A percentile compares a stretch with the other conserved stretches of the same genome.
These are phyloP conservation scores for Andrena chrysosceles DNA, from an alignment of 2,888 invertebrate genomes.

Conservation along the genomic window DNA sequence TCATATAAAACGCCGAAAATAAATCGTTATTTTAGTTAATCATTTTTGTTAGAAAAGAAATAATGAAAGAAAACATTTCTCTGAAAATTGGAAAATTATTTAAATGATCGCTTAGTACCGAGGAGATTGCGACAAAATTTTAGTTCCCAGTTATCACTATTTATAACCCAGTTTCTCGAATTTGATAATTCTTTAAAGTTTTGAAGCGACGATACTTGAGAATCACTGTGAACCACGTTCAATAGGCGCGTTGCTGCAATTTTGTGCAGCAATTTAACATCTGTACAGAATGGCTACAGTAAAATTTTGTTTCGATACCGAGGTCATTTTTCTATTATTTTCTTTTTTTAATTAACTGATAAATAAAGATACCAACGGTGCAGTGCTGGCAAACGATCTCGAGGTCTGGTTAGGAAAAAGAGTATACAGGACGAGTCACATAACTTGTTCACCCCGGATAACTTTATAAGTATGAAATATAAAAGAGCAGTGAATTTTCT, in stretches of 20 bases:
- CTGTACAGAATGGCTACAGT: neutral
- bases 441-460: too few relatives aligned
- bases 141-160: neutral
- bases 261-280: slow-evolving; percentile 25
- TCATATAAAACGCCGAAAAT: too few relatives aligned
- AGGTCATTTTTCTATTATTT: neutral
- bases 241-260: slow-evolving; percentile 16
- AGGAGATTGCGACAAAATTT: too few relatives aligned
- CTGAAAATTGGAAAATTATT: neutral
- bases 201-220: neutral
- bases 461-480: too few relatives aligned
- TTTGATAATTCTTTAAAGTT: neutral
- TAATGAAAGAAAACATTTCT: too few relatives aligned
- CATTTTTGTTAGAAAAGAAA: too few relatives aligned
- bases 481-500: too few relatives aligned
- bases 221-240: slow-evolving; percentile 14
- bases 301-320: slow-evolving; percentile 20
- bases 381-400: slow-evolving; percentile 10
- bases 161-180: neutral
- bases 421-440: slow-evolving; percentile 3
- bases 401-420: neutral
- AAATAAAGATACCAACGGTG: neutral
- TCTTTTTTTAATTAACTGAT: neutral
- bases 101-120: neutral
- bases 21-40: too few relatives aligned